phyloP scores from a whole-genome alignment of 2,113 vertebrate species.

The Pteronura brasiliensis region DNA sequence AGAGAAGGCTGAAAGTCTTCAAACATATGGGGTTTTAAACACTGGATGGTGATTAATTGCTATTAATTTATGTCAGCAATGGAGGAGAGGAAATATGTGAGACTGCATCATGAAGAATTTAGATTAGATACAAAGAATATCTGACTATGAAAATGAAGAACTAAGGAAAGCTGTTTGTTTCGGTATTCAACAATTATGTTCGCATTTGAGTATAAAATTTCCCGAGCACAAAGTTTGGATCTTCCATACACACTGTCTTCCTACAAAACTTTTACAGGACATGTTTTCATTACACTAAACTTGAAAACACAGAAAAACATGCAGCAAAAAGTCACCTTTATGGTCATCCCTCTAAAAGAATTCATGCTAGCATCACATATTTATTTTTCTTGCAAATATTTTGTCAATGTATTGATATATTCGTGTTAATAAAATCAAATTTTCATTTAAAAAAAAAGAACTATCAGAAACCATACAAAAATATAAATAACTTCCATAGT shows the following conservation, averaged over 20 bases:
- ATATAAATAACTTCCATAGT: not conserved
- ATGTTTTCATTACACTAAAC: not conserved
- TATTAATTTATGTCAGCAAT: slow-evolving; percentile 47
- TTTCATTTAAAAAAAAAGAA: not conserved
- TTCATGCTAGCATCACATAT: not conserved
- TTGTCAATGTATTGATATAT: not conserved
- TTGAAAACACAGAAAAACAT: not conserved
- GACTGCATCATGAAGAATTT: not conserved
- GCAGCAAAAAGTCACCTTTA: not conserved
- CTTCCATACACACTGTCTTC: not conserved
- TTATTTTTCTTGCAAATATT: not conserved
- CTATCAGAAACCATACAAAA: not conserved
- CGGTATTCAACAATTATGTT: not conserved
- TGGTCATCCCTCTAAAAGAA: not conserved
- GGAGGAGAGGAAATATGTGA: not conserved
- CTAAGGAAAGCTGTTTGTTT: not conserved
- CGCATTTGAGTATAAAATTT: not conserved
- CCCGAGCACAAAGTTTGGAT: not conserved
- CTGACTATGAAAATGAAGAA: not conserved
- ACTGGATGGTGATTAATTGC: not conserved
- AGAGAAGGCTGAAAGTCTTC: not conserved
- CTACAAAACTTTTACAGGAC: not conserved
- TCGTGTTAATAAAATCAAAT: not conserved
- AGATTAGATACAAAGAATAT: not conserved
- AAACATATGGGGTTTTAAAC: not conserved